A percentile compares a stretch with the other conserved stretches of the same genome.
These are phyloP conservation scores for Tiliacea citrago DNA, from an alignment of 2,888 invertebrate genomes.

Conservation along the genomic window DNA sequence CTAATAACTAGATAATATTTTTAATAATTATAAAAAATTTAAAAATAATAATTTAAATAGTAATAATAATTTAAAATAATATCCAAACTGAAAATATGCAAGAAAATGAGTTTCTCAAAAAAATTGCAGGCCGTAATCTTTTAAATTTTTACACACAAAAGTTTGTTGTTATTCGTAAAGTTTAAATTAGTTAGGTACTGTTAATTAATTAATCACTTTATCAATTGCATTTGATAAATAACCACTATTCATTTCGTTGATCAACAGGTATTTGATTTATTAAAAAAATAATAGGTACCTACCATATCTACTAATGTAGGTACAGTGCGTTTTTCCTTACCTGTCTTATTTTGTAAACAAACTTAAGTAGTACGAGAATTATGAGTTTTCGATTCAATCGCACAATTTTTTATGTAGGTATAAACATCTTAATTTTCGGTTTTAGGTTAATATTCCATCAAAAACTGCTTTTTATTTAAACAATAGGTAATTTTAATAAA, in stretches of 20 bases:
- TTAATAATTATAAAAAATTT: no score
- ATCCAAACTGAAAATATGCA: neutral
- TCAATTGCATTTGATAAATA: neutral
- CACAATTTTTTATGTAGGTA: neutral
- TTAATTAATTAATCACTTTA: conserved; percentile 10
- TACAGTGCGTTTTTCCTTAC: neutral
- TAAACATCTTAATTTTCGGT: neutral
- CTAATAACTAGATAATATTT: conserved; percentile 1
- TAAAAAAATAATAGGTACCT: neutral
- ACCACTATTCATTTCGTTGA: neutral
- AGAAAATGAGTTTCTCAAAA: neutral
- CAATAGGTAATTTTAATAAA: neutral
- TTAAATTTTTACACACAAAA: no score
- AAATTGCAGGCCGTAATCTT: no score
- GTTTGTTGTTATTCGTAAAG: neutral
- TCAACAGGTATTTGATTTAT: neutral
- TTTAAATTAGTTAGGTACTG: neutral
- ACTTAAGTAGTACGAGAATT: neutral
- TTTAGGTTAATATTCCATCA: neutral
- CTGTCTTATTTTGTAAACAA: no score
- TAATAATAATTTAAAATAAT: no score
- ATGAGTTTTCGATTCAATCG: neutral
- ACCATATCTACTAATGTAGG: neutral
- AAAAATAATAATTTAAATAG: no score
- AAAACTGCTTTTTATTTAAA: neutral